Percentiles rank a stretch among this genome's conserved stretches.
Evolutionary conservation across 2,888 invertebrate species (phyloP).

Genomic region (Notocelia uddmanniana): DNA sequence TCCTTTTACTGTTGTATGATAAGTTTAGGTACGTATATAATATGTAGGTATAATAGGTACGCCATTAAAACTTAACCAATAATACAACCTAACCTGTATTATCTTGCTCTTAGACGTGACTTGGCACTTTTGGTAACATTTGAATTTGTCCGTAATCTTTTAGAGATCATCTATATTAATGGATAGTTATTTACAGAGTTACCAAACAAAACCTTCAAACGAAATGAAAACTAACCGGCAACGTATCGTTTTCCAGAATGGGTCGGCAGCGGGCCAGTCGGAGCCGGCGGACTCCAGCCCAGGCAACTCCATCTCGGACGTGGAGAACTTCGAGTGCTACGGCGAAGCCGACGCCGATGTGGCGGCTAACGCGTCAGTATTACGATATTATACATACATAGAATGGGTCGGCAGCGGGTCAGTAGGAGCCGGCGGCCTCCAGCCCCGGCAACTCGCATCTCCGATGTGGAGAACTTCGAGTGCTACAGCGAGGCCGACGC

Average conservation of each 20-base stretch:
- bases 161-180: too few species aligned
- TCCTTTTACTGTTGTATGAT: too few species aligned
- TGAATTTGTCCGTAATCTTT: too few species aligned
- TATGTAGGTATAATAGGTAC: too few species aligned
- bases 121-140: too few species aligned
- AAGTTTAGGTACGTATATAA: too few species aligned
- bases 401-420: constrained; percentile 73
- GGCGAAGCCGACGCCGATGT: constrained; percentile 88
- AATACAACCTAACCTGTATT: too few species aligned
- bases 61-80: too few species aligned
- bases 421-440: constrained; percentile 78
- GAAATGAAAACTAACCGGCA: constrained; percentile 5
- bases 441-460: constrained; percentile 86
- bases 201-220: too few species aligned
- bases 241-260: constrained; percentile 70
- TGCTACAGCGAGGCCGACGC: constrained; percentile 90
- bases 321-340: constrained; percentile 93
- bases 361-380: constrained; percentile 73
- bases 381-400: constrained; percentile 47
- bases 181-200: too few species aligned
- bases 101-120: too few species aligned
- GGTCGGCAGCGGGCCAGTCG: constrained; percentile 67
- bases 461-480: constrained; percentile 93
- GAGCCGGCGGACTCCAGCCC: constrained; percentile 83
- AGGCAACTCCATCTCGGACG: constrained; percentile 88